These are phyloP conservation scores for Rissa tridactyla DNA, from an alignment of 2,113 vertebrate genomes.

Conservation along the genomic window DNA sequence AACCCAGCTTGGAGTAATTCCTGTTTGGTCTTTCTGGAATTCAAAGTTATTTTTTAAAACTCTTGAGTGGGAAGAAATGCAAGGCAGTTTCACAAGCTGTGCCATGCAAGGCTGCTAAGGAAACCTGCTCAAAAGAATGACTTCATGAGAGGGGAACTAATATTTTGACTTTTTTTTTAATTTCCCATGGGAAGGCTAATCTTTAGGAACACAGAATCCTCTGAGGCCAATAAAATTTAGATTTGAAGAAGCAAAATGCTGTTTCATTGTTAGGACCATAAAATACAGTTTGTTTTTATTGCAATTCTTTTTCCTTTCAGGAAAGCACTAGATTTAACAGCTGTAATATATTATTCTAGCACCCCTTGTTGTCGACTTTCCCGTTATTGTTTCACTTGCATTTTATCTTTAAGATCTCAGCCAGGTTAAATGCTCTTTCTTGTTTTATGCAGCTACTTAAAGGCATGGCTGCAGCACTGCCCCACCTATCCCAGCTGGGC, in stretches of 20 bases:
- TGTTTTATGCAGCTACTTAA: conserved; percentile 32
- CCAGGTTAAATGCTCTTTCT: conserved; percentile 56
- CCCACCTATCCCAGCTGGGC: not conserved
- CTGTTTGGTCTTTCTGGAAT: conserved; percentile 74
- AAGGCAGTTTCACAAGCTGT: conserved; percentile 50
- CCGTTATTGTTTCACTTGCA: conserved; percentile 78
- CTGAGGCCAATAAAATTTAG: conserved; percentile 69
- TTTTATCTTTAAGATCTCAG: conserved; percentile 68
- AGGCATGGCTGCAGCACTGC: not conserved
- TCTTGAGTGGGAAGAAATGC: conserved; percentile 55
- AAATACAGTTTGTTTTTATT: conserved; percentile 78
- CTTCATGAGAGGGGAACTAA: conserved; percentile 59
- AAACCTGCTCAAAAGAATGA: conserved; percentile 63
- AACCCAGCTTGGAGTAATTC: conserved; percentile 68
- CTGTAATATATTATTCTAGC: conserved; percentile 71
- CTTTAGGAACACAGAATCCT: conserved; percentile 73
- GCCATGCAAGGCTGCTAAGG: conserved; percentile 44
- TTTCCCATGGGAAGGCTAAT: conserved; percentile 79
- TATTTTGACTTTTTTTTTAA: conserved; percentile 35
- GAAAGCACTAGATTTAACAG: conserved; percentile 73
- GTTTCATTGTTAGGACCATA: conserved; percentile 69
- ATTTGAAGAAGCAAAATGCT: conserved; percentile 62
- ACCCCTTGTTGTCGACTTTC: conserved; percentile 74
- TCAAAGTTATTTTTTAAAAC: conserved; percentile 56
- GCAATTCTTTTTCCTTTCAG: conserved; percentile 78